A percentile compares a stretch with the other conserved stretches of the same genome.
Conservation (phyloP, 37 sponge, comb jelly and placozoan genomes). For the Ephydatia muelleri region DNA sequence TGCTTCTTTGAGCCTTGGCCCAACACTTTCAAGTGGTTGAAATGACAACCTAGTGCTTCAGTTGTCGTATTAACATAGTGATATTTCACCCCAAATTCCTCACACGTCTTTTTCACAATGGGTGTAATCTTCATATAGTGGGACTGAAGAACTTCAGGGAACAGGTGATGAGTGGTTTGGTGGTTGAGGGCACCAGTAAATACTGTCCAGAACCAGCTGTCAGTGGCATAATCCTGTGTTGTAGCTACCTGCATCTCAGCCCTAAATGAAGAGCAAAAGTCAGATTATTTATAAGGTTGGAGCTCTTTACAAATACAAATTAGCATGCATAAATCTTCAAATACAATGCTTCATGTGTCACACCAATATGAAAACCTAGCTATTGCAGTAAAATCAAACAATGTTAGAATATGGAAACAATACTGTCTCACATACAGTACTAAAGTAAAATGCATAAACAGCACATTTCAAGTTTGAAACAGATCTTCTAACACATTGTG, state of each 20-base stretch:
- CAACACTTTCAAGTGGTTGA: constrained; percentile 78
- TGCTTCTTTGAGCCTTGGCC: constrained; percentile 41
- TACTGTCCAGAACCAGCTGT: constrained; percentile 90
- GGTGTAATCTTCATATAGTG: constrained; percentile 88
- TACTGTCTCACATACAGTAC: background rate
- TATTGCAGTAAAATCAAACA: background rate
- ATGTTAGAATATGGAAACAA: background rate
- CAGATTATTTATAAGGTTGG: too few relatives aligned
- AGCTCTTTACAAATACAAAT: too few relatives aligned
- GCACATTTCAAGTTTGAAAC: too few relatives aligned
- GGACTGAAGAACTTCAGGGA: constrained; percentile 87
- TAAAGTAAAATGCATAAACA: too few relatives aligned
- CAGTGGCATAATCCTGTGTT: constrained; percentile 88
- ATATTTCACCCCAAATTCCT: constrained; percentile 86
- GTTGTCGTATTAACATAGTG: constrained; percentile 79
- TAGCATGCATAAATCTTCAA: too few relatives aligned
- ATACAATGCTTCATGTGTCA: too few relatives aligned
- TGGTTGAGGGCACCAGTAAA: constrained; percentile 91
- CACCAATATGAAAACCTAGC: background rate
- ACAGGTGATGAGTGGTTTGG: constrained; percentile 91
- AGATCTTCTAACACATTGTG: too few relatives aligned
- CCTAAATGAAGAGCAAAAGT: too few relatives aligned
- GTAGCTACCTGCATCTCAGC: constrained; percentile 90
- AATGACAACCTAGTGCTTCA: constrained; percentile 84
- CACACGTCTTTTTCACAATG: constrained; percentile 79